These are phyloP conservation scores for Micrasema longulum DNA, from an alignment of 1,140 invertebrate species.

Conservation along the genomic window DNA sequence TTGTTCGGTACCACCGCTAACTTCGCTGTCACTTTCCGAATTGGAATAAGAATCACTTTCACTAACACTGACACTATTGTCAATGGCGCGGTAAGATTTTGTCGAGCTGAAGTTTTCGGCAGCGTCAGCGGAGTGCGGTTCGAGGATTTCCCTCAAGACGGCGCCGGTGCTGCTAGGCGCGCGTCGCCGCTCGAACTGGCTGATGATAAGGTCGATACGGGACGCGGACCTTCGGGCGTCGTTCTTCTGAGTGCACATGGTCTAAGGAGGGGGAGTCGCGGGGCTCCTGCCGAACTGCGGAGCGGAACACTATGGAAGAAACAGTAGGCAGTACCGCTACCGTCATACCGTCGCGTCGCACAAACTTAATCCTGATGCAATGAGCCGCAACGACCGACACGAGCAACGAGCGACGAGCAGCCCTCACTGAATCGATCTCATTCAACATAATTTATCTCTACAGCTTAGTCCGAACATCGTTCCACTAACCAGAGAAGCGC, in stretches of 20 bases:
- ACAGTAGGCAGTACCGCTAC: constrained; percentile 7
- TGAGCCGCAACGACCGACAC: background rate
- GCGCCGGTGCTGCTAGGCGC: constrained; percentile 1
- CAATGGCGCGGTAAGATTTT: background rate
- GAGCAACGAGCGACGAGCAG: background rate
- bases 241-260: constrained; percentile 14
- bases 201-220: constrained; percentile 43
- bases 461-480: too few species aligned
- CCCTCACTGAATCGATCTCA: background rate
- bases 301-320: constrained; percentile 12
- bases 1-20: background rate
- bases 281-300: background rate
- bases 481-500: too few species aligned
- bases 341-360: background rate
- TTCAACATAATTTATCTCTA: too few species aligned
- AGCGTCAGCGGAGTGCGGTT: too few species aligned
- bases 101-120: background rate
- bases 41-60: constrained; percentile 26
- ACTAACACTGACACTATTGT: constrained; percentile 29
- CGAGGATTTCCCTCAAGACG: background rate
- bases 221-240: constrained; percentile 8
- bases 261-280: background rate
- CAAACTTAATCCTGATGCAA: background rate
- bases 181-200: constrained; percentile 34
- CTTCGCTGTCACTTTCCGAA: constrained; percentile 8